phyloP scores from a whole-genome alignment of 2,888 invertebrate species.

The Cantharis rufa region DNA sequence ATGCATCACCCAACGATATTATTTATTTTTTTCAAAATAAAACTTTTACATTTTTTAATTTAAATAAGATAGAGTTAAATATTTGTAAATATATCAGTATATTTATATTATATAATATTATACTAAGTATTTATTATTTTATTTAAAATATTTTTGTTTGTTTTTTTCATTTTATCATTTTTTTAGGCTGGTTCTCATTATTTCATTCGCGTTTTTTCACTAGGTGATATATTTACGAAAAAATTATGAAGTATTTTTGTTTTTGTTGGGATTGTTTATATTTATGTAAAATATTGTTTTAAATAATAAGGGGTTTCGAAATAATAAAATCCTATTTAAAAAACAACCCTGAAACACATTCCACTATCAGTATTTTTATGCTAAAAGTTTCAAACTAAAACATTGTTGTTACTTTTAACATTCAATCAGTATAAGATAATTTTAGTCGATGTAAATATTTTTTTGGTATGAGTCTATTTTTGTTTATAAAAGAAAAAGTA shows the following conservation, averaged over 20 bases:
- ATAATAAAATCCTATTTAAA: not conserved
- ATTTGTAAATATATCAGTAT: conserved; percentile 31
- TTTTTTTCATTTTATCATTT: conserved; percentile 29
- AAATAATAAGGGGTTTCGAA: conserved; percentile 1
- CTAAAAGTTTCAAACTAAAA: conserved; percentile 43
- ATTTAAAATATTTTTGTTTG: conserved; percentile 23
- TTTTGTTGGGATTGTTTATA: conserved; percentile 15
- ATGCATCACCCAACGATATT: conserved; percentile 27
- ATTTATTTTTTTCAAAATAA: conserved; percentile 31
- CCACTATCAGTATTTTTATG: conserved; percentile 50
- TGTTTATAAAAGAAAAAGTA: not conserved
- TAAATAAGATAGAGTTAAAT: not conserved
- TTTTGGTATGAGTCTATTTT: not conserved
- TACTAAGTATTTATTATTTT: conserved; percentile 30
- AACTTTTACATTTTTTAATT: conserved; percentile 35
- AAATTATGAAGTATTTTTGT: conserved; percentile 28
- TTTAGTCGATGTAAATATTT: conserved; percentile 1
- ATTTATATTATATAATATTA: conserved; percentile 14
- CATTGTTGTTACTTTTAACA: not conserved
- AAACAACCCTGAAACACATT: conserved; percentile 42
- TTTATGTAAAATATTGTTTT: conserved; percentile 8
- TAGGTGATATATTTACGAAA: conserved; percentile 43
- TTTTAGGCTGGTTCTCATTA: conserved; percentile 30
- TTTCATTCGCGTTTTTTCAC: conserved; percentile 37
- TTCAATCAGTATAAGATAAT: conserved; percentile 1